Evolutionary conservation across 2,113 vertebrate species (phyloP), one percentile per base, ranked within the genome.

Genomic region (Cavia aperea): DNA sequence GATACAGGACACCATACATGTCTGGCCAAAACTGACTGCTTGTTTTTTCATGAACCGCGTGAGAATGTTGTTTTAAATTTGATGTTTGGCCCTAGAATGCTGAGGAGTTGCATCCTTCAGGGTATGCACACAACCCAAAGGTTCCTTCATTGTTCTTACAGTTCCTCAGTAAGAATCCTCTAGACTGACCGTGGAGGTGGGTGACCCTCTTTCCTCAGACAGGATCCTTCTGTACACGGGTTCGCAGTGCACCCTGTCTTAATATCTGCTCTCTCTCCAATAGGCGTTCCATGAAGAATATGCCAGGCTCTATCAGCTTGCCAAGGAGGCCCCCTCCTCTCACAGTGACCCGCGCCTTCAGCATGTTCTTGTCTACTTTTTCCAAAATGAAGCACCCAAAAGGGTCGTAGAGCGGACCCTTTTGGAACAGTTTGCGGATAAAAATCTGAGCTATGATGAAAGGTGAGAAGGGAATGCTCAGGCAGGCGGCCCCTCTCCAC

Each of bases 281-380:
- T 86, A 99, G 99, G 99, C 99, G 0, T 99, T 99, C 97, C 99
- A 98, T 0, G 99, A 99, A 95, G 99, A 99, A 89, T 99, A 99
- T 89, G 98, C 98, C n/a, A 97, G 99, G 43, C 97, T 99, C 93
- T 98, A 97, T 70, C 98, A 98, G 93, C 98, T 99, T 4, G 98
- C 99, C 89, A 98, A 98, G 79, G 98, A 99, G 96, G 96, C 97
- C 29, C 97, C 98, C 0, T 98, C 98, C 0, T 98, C 98, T 0
- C 98, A 98, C 96, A 98, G 97, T 0, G 99, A 99, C 0, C 96
- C 98, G 13, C 98, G 99, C 0, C 96, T 99, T 91, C 99, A 99
- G 89, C 99, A 99, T 0, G 98, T 98, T 54, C 98, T 99, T 46
- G 95, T 99, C 62, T 99, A 99, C 98, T 97, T 99, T 97, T 98